phyloP scores from a whole-genome alignment of 1,140 invertebrate species.

The Adoxophyes honmai region DNA sequence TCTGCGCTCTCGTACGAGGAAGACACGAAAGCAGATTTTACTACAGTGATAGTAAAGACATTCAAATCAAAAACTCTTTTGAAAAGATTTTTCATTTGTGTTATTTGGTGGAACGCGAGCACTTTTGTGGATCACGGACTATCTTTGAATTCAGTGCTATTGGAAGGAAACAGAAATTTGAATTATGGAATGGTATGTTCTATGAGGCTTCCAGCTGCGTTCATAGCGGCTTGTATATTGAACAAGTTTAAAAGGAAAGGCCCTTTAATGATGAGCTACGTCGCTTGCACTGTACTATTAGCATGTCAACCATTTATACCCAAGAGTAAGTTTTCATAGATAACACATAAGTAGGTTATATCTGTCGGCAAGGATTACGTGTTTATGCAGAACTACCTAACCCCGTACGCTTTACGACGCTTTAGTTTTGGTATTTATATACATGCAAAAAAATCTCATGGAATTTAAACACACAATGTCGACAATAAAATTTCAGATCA shows the following conservation, averaged over 20 bases:
- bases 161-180: slow-evolving; percentile 80
- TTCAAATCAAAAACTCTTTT: slow-evolving; percentile 15
- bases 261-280: slow-evolving; percentile 2
- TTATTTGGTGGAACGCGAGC: slow-evolving; percentile 81
- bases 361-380: neutral
- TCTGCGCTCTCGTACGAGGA: neutral
- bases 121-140: slow-evolving; percentile 86
- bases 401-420: too few species aligned
- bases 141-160: slow-evolving; percentile 83
- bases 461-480: too few species aligned
- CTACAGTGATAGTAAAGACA: neutral
- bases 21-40: neutral
- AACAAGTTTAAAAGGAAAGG: slow-evolving; percentile 7
- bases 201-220: slow-evolving; percentile 82
- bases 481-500: slow-evolving; percentile 17
- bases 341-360: neutral
- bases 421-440: too few species aligned
- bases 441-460: too few species aligned
- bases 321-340: slow-evolving; percentile 6
- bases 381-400: too few species aligned
- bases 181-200: slow-evolving; percentile 80
- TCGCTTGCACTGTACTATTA: slow-evolving; percentile 1
- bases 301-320: slow-evolving; percentile 14
- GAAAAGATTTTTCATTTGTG: slow-evolving; percentile 69
- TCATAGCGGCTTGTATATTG: slow-evolving; percentile 51